Evolutionary conservation across 2,113 vertebrate species (phyloP).

Genomic region (Isichthys henryi): DNA sequence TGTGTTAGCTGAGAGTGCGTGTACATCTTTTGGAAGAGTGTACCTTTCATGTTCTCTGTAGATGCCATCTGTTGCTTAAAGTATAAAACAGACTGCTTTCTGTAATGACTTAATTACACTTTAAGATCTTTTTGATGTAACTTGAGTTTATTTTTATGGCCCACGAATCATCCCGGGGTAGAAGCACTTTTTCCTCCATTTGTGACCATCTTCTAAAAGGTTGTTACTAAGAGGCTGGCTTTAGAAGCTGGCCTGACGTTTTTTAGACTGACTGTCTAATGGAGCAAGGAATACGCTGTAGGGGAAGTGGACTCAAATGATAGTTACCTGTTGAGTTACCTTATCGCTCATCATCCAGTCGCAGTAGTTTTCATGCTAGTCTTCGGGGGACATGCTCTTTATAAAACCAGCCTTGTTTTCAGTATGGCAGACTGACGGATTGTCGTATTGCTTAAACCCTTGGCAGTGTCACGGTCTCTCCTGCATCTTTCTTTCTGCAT

Average conservation of each 20-base stretch:
- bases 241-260: background rate
- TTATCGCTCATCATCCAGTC: background rate
- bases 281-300: background rate
- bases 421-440: background rate
- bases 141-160: background rate
- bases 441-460: background rate
- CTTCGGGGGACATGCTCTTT: background rate
- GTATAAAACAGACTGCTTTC: background rate
- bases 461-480: background rate
- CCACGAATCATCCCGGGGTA: background rate
- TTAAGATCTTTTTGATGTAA: background rate
- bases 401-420: background rate
- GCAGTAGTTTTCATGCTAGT: background rate
- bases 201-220: background rate
- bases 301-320: background rate
- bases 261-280: background rate
- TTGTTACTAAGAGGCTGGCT: background rate
- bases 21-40: background rate
- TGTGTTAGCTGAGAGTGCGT: background rate
- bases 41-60: background rate
- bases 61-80: background rate
- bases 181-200: background rate
- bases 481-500: background rate
- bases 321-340: background rate
- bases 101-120: background rate